A percentile compares a stretch with the other conserved stretches of the same genome.
These are phyloP conservation scores for Eurois occulta DNA, from an alignment of 2,888 invertebrate genomes.

Conservation along the genomic window DNA sequence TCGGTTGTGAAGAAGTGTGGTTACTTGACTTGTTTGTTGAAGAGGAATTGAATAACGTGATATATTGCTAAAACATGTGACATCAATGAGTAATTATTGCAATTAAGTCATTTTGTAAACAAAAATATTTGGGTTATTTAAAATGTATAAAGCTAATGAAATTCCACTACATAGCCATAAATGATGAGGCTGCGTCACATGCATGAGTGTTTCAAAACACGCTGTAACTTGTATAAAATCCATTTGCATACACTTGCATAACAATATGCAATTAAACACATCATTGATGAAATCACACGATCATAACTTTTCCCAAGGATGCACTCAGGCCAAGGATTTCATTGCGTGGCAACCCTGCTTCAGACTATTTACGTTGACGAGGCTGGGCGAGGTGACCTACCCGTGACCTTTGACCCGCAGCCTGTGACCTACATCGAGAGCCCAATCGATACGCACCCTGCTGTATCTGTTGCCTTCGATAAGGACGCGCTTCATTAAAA, in stretches of 20 bases:
- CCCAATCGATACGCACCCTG: constrained; percentile 83
- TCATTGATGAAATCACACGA: constrained; percentile 4
- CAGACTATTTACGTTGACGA: constrained; percentile 82
- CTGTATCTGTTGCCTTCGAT: constrained; percentile 73
- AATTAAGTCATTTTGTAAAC: no score
- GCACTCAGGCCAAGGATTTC: constrained; percentile 34
- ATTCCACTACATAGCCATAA: no score
- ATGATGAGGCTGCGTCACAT: no score
- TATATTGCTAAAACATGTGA: background rate
- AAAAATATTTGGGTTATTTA: no score
- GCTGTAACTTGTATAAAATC: background rate
- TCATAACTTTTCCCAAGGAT: constrained; percentile 36
- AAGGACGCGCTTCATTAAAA: constrained; percentile 75
- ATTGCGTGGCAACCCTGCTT: constrained; percentile 67
- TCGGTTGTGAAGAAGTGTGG: background rate
- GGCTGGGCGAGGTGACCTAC: constrained; percentile 83
- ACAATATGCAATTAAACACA: constrained; percentile 13
- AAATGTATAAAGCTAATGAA: no score
- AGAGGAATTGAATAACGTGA: no score
- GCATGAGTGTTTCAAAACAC: background rate
- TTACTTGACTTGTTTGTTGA: background rate
- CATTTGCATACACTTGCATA: constrained; percentile 13
- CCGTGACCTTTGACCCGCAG: constrained; percentile 91
- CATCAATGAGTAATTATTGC: background rate
- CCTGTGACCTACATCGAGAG: constrained; percentile 89